These are phyloP conservation scores for Hirtodrosophila cameraria DNA, from an alignment of 2,888 invertebrate species.

Conservation along the genomic window DNA sequence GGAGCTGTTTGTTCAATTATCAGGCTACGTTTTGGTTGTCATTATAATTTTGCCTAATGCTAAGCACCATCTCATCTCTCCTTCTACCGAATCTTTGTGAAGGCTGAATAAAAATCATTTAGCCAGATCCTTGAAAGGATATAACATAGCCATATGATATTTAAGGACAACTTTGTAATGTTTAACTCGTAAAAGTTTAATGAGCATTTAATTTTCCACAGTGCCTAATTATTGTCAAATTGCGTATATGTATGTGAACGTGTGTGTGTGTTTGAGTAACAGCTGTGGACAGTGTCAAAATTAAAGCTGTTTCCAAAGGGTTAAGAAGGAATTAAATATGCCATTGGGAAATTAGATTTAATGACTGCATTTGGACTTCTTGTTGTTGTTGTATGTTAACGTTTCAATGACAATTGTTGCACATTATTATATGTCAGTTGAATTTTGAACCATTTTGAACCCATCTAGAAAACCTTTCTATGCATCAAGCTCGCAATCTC, in stretches of 20 bases:
- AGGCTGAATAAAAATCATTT: conserved; percentile 6
- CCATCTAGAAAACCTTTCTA: not conserved
- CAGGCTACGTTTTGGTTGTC: conserved; percentile 28
- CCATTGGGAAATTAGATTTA: conserved; percentile 50
- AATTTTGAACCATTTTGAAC: not conserved
- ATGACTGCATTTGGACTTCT: conserved; percentile 32
- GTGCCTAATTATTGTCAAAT: conserved; percentile 36
- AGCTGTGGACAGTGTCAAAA: conserved; percentile 18
- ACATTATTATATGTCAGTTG: conserved; percentile 35
- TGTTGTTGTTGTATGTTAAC: conserved; percentile 18
- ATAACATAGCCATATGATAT: conserved; percentile 8
- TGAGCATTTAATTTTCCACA: conserved; percentile 45
- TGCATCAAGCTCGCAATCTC: too few relatives aligned
- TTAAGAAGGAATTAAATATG: conserved; percentile 50
- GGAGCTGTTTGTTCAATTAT: conserved; percentile 24
- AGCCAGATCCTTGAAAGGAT: conserved; percentile 11
- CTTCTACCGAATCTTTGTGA: not conserved
- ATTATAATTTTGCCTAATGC: conserved; percentile 29
- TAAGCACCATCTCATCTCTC: not conserved
- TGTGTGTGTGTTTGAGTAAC: conserved; percentile 1
- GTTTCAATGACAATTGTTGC: conserved; percentile 37
- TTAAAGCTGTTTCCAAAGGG: conserved; percentile 22
- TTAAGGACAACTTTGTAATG: conserved; percentile 7
- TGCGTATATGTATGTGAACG: conserved; percentile 14
- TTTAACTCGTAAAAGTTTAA: conserved; percentile 47